These are phyloP conservation scores for Hyla sarda DNA, from an alignment of 2,113 vertebrate genomes.

Conservation along the genomic window DNA sequence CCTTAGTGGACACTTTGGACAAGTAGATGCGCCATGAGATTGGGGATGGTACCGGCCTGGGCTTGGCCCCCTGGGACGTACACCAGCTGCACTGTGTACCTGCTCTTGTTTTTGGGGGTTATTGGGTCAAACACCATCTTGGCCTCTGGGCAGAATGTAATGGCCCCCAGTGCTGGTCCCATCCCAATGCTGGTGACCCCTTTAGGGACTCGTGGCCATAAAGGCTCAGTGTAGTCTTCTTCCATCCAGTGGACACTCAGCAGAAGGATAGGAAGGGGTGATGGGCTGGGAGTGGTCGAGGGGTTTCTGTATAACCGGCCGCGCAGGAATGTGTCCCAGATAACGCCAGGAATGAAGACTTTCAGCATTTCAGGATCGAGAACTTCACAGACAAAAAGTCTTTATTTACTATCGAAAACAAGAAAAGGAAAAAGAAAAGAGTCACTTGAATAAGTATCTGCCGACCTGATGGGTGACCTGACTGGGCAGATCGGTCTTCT, in stretches of 20 bases:
- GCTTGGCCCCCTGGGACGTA: no score
- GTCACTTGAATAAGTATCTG: neutral
- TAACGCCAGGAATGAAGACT: neutral
- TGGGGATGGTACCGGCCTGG: no score
- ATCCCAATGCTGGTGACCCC: no score
- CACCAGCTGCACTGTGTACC: no score
- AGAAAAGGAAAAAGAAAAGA: neutral
- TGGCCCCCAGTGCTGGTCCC: no score
- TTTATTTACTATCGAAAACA: neutral
- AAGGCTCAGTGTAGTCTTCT: neutral
- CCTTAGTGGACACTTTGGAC: no score
- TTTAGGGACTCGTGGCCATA: no score
- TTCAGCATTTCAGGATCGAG: neutral
- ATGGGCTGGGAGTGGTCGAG: neutral
- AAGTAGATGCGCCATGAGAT: no score
- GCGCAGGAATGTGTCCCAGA: neutral
- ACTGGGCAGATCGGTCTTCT: neutral
- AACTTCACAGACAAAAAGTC: neutral
- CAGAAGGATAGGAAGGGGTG: neutral
- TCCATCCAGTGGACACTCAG: neutral
- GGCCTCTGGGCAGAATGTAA: no score
- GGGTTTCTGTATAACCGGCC: constrained; percentile 2
- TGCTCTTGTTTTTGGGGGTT: neutral
- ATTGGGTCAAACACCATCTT: neutral
- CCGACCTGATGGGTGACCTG: neutral